Conservation (phyloP, 2,888 invertebrate genomes). For the Melanotus villosus region DNA sequence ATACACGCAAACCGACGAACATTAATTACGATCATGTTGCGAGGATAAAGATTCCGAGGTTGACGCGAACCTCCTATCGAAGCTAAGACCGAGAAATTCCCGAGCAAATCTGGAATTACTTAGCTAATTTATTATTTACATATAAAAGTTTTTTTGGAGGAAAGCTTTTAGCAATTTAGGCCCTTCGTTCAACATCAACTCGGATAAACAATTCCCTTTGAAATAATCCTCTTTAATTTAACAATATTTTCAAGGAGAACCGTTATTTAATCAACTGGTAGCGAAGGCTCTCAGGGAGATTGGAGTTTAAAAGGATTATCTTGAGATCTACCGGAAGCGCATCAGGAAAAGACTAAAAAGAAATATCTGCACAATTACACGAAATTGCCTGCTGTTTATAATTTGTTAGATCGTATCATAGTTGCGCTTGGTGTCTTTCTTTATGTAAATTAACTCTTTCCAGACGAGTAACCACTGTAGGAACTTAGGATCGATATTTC, state of each 20-base stretch:
- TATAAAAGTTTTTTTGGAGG: no score
- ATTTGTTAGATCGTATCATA: no score
- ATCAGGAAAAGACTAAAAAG: neutral
- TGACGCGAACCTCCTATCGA: neutral
- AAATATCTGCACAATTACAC: neutral
- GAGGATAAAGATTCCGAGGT: neutral
- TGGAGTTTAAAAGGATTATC: constrained; percentile 28
- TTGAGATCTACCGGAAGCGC: neutral
- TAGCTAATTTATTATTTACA: no score
- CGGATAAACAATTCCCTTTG: neutral
- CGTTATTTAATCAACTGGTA: constrained; percentile 19
- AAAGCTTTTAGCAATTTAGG: no score
- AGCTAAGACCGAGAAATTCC: neutral
- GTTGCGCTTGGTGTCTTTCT: no score
- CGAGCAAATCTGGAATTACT: no score
- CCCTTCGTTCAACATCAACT: no score
- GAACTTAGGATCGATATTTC: no score
- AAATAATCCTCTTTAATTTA: neutral
- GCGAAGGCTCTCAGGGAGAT: constrained; percentile 17
- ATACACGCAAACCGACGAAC: constrained; percentile 11
- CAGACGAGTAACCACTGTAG: no score
- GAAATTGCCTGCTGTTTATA: neutral
- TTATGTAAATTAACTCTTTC: no score
- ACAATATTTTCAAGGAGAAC: constrained; percentile 12
- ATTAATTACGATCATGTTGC: constrained; percentile 16